These are phyloP conservation scores for Drosophila meridiana DNA, from an alignment of 2,888 invertebrate species.

Conservation along the genomic window DNA sequence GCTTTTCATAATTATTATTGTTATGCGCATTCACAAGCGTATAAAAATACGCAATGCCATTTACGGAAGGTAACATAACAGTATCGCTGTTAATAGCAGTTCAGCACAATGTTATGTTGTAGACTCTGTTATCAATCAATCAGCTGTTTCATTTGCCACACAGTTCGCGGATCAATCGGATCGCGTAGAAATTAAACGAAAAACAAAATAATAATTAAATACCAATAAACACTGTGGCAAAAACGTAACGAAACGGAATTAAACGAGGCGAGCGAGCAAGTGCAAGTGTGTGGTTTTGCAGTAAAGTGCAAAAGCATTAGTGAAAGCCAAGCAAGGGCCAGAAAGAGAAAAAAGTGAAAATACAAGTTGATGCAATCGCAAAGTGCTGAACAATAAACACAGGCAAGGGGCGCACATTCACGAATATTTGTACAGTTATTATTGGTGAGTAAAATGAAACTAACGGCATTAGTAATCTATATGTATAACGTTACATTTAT, in stretches of 20 bases:
- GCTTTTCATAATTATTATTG: neutral
- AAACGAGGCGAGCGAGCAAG: constrained; percentile 25
- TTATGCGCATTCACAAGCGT: neutral
- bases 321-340: constrained; percentile 46
- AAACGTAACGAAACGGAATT: constrained; percentile 15
- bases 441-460: constrained; percentile 38
- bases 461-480: neutral
- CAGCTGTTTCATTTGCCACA: constrained; percentile 60
- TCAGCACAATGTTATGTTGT: constrained; percentile 18
- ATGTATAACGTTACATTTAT: constrained; percentile 21
- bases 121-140: constrained; percentile 42
- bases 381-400: constrained; percentile 36
- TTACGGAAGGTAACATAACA: neutral
- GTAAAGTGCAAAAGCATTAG: constrained; percentile 36
- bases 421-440: constrained; percentile 26
- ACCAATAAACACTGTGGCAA: constrained; percentile 24
- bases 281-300: constrained; percentile 36
- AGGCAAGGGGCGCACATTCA: constrained; percentile 25
- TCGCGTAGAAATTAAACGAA: constrained; percentile 58
- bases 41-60: neutral
- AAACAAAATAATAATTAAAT: constrained; percentile 43
- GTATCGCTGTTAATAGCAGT: constrained; percentile 37
- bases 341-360: constrained; percentile 41
- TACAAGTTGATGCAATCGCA: constrained; percentile 42
- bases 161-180: constrained; percentile 58